Percentiles rank a stretch among this genome's conserved stretches.
phyloP scores from a whole-genome alignment of 2,888 invertebrate species.

The Sphaeridia pumilis region DNA sequence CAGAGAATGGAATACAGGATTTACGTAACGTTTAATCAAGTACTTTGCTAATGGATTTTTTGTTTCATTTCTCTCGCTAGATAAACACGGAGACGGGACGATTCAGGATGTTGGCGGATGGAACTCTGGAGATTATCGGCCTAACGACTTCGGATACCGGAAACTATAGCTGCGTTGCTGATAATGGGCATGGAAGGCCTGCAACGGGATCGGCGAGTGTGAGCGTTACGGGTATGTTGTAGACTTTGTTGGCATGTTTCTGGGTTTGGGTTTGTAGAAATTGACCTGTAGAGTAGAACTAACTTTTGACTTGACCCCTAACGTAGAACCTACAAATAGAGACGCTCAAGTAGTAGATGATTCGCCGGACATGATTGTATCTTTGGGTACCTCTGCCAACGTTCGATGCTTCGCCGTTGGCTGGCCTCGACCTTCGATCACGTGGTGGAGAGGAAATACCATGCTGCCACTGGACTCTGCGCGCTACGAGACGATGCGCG shows the following conservation, averaged over 20 bases:
- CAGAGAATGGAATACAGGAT: no score
- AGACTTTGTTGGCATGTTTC: no score
- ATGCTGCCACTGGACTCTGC: slow-evolving; percentile 61
- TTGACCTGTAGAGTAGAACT: no score
- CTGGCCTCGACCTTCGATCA: slow-evolving; percentile 62
- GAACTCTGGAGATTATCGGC: slow-evolving; percentile 70
- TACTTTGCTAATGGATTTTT: no score
- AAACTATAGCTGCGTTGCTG: slow-evolving; percentile 71
- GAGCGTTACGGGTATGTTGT: slow-evolving; percentile 64
- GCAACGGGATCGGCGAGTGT: slow-evolving; percentile 56
- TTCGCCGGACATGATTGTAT: slow-evolving; percentile 53
- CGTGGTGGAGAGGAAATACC: slow-evolving; percentile 69
- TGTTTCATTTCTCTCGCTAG: slow-evolving; percentile 43
- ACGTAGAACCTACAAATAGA: slow-evolving; percentile 50
- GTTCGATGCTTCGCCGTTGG: slow-evolving; percentile 73
- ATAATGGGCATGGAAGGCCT: slow-evolving; percentile 54
- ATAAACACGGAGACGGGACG: slow-evolving; percentile 54
- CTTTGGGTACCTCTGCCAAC: slow-evolving; percentile 55
- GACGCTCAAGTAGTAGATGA: slow-evolving; percentile 58
- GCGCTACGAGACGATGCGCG: slow-evolving; percentile 58
- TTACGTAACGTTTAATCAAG: no score
- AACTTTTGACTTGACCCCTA: no score
- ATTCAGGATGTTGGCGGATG: slow-evolving; percentile 55
- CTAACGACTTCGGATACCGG: slow-evolving; percentile 69
- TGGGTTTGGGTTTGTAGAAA: no score